phyloP scores from a whole-genome alignment of 2,797 vertebrate species.

The Scyliorhinus canicula region DNA sequence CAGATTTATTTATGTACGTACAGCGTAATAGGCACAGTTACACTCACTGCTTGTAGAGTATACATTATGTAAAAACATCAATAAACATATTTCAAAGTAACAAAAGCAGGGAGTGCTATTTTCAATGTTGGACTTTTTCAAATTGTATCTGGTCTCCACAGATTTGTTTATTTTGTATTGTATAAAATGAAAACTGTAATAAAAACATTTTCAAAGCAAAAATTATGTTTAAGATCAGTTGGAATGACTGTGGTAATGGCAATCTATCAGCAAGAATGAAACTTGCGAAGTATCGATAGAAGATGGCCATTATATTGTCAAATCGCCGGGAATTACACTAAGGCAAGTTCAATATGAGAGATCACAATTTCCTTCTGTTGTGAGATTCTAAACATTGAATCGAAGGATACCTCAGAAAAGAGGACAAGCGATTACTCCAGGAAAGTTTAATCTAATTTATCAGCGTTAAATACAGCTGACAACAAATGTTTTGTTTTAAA shows the following conservation, averaged over 20 bases:
- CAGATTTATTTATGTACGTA: too few relatives aligned
- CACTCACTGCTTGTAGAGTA: too few relatives aligned
- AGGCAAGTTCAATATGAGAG: not conserved
- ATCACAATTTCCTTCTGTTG: not conserved
- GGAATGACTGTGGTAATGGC: not conserved
- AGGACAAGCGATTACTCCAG: not conserved
- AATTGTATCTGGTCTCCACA: too few relatives aligned
- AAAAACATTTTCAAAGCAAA: not conserved
- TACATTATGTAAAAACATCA: too few relatives aligned
- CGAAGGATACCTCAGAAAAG: not conserved
- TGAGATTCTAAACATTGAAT: slow-evolving; percentile 6
- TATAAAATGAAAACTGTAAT: too few relatives aligned
- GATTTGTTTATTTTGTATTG: too few relatives aligned
- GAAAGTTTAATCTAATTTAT: not conserved
- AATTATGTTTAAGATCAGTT: not conserved
- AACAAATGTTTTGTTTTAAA: slow-evolving; percentile 1
- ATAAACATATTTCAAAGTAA: too few relatives aligned
- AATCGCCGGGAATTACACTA: not conserved
- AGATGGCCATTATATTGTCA: not conserved
- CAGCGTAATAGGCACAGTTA: too few relatives aligned
- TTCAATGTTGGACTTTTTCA: too few relatives aligned
- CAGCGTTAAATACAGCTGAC: not conserved
- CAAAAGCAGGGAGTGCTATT: too few relatives aligned
- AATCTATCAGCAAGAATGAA: not conserved
- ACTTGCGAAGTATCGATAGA: not conserved